These are phyloP conservation scores for Glaucomys volans DNA, from an alignment of 2,113 vertebrate species.

Conservation along the genomic window DNA sequence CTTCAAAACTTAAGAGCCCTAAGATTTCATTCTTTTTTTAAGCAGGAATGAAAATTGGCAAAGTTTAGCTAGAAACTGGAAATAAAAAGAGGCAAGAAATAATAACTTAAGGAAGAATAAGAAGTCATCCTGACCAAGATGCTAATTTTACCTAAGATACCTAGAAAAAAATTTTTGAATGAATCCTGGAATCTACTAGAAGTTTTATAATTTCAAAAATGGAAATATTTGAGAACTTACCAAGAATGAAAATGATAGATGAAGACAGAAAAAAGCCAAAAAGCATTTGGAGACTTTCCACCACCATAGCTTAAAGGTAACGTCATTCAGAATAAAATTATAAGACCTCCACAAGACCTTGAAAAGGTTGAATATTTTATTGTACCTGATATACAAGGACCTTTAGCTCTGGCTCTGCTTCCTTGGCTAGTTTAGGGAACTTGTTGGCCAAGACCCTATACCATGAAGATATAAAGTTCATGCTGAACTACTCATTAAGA, in stretches of 20 bases:
- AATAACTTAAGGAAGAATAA: neutral
- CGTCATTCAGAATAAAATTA: neutral
- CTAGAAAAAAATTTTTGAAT: neutral
- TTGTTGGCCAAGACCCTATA: neutral
- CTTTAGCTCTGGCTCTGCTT: neutral
- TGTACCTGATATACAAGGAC: neutral
- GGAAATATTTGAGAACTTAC: neutral
- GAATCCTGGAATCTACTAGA: conserved; percentile 4
- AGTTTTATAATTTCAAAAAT: conserved; percentile 22
- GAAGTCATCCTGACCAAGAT: neutral
- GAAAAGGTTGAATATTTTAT: neutral
- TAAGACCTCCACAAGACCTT: neutral
- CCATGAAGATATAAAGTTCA: neutral
- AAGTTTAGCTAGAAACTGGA: neutral
- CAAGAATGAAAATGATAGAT: neutral
- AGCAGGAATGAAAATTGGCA: conserved; percentile 21
- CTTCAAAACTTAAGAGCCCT: neutral
- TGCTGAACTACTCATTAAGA: neutral
- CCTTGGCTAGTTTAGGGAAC: neutral
- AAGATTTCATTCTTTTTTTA: neutral
- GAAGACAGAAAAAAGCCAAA: neutral
- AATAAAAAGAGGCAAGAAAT: neutral
- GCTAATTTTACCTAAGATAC: neutral
- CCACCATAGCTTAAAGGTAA: neutral
- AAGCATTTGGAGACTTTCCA: neutral